Evolutionary conservation across 2,888 invertebrate genomes (phyloP), one percentile per base, ranked within the genome.

Genomic region (Drosophila affinis): DNA sequence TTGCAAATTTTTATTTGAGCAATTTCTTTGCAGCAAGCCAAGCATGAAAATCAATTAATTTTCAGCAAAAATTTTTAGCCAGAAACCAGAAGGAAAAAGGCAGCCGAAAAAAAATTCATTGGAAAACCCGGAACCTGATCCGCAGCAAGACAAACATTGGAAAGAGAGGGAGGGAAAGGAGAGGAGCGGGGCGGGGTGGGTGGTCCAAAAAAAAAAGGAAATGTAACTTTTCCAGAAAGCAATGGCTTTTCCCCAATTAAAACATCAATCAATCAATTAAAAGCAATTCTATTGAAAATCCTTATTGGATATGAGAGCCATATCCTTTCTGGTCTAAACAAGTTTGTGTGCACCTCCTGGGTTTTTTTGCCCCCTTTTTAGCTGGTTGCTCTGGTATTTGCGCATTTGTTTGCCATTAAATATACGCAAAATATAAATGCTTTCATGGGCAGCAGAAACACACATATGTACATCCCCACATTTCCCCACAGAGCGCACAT

Each of bases 211-310:
- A 69, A 69, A 45, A 61, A 68, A 34, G 63, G 65, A 75, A 81
- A 57, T 49, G 58, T 29, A 73, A 75, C 83, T 77, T 76, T 64
- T 7, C 39, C 55, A 73, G 55, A 70, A 48, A 72, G 86, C 72
- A 78, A 83, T 85, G 82, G 88, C 77, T 78, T 89, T 89, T 86
- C 88, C 76, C 85, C 86, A 89, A 89, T 89, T 90, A 89, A 89
- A 90, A 89, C 90, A 90, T 89, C 89, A 90, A 90, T 90, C 90
- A 89, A 83, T 85, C 85, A 89, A 89, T 85, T 85, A 85, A 85
- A 85, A 85, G 88, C 74, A 88, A 88, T 89, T 89, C 88, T 79
- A 88, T 78, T 76, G 67, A 79, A 85, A 88, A 79, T 86, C 87
- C 78, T 69, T 62, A 58, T 74, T 81, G 72, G 78, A 82, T 88